Evolutionary conservation across 2,113 vertebrate genomes (phyloP).

Genomic region (Boulengerochromis microlepis): DNA sequence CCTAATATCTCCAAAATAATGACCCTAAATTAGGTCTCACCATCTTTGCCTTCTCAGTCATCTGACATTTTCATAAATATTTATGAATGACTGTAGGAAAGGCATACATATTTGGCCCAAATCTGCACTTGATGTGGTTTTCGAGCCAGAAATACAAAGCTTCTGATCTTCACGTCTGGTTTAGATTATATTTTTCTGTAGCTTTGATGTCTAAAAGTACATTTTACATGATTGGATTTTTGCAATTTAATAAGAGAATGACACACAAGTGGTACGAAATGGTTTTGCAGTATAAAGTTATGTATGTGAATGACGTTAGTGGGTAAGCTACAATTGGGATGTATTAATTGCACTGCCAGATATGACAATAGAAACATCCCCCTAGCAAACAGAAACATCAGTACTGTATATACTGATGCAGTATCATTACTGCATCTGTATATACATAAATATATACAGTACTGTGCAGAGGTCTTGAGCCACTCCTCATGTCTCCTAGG

Average conservation of each 20-base stretch:
- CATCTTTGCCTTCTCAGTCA: background rate
- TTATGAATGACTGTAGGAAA: background rate
- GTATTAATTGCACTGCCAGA: background rate
- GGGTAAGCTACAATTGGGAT: background rate
- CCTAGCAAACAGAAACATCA: background rate
- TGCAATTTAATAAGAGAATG: background rate
- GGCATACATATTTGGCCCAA: background rate
- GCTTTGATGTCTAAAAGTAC: background rate
- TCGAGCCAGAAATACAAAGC: background rate
- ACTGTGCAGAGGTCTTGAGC: background rate
- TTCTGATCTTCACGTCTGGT: background rate
- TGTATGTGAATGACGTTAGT: background rate
- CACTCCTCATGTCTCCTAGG: background rate
- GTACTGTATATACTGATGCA: background rate
- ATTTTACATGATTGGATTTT: background rate
- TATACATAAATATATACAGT: background rate
- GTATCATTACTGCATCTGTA: background rate
- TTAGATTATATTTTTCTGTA: background rate
- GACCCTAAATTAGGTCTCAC: conserved; percentile 3
- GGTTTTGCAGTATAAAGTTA: background rate
- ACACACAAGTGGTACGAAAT: background rate
- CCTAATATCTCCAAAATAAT: conserved; percentile 20
- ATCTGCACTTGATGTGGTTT: background rate
- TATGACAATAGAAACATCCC: background rate
- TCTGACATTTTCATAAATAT: conserved; percentile 28